Evolutionary conservation across 2,888 invertebrate species (phyloP).

Genomic region (Helobdella robusta): DNA sequence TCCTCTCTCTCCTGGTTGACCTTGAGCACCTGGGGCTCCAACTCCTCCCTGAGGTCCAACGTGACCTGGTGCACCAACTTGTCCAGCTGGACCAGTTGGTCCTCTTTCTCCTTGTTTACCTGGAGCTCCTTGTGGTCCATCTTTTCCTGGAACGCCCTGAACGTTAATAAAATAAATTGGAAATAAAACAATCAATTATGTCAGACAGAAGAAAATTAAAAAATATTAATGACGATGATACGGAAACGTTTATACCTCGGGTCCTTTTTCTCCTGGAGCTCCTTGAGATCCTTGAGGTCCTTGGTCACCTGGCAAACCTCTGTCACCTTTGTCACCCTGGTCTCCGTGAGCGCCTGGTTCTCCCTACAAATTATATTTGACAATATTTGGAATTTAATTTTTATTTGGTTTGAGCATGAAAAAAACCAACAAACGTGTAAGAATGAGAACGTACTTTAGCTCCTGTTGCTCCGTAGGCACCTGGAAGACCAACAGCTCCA

Average conservation of each 20-base stretch:
- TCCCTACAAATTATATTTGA: conserved; percentile 20
- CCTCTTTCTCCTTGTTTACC: conserved; percentile 59
- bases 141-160: conserved; percentile 31
- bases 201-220: background rate
- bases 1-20: conserved; percentile 38
- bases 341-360: conserved; percentile 28
- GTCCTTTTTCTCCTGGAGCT: conserved; percentile 24
- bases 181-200: background rate
- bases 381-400: background rate
- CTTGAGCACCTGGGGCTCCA: conserved; percentile 34
- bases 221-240: background rate
- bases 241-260: conserved; percentile 7
- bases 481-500: conserved; percentile 26
- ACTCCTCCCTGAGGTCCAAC: conserved; percentile 33
- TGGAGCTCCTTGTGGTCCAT: conserved; percentile 38
- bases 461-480: conserved; percentile 29
- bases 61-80: conserved; percentile 54
- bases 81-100: conserved; percentile 55
- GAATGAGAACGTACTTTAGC: conserved; percentile 8
- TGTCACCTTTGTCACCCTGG: conserved; percentile 24
- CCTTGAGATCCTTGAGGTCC: conserved; percentile 27
- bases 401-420: background rate
- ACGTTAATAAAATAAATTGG: background rate
- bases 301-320: conserved; percentile 27
- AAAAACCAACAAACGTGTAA: background rate